Base-by-base conservation (phyloP, 1,140 invertebrate genomes). In the Lordiphosa clarofinis region DNA sequence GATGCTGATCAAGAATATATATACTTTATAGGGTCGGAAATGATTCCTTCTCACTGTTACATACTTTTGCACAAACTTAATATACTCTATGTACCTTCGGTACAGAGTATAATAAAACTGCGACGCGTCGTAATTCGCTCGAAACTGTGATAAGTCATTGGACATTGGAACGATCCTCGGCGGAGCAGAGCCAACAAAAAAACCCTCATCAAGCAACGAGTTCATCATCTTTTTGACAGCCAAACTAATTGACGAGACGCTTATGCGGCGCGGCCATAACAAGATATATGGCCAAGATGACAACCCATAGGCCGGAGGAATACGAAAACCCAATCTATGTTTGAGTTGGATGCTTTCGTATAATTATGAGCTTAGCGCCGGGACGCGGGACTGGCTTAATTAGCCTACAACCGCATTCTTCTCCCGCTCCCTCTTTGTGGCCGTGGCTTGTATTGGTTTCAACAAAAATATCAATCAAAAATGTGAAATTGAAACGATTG, bases 151-250 rank as follows among this genome's bases (percentile, higher is more conserved):
- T 84, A 84, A 84, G 78, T 84, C 78, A 71, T 62, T 73, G 73
- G 73, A 72, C 68, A 76, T 56, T 49, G 52, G 66, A 37, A 38
- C 49, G 44, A 59, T 53, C 63, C 63, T 67, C 40, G 46, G 38
- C 39, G 33, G 42, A 48, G 21, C 31, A 44, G 39, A 48, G 59
- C 31, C 35, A 47, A 43, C 53, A 37, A 52, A 54, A 66, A 75
- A 71, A 87, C 86, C 86, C 86, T 87, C 84, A 87, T 87, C 86
- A 87, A 87, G 75, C 73, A 82, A 76, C 79, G 75, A 86, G 86
- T 86, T 87, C 86, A 87, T 87, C 86, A 86, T 87, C 86, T 87
- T 87, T 87, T 63, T 87, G 86, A 87, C 86, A 87, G 86, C 86
- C 81, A 79, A 87, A 78, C 86, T 87, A 87, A 87, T 87, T 87